Evolutionary conservation across 2,797 vertebrate species (phyloP).

Genomic region (Microctenopoma lineatum): DNA sequence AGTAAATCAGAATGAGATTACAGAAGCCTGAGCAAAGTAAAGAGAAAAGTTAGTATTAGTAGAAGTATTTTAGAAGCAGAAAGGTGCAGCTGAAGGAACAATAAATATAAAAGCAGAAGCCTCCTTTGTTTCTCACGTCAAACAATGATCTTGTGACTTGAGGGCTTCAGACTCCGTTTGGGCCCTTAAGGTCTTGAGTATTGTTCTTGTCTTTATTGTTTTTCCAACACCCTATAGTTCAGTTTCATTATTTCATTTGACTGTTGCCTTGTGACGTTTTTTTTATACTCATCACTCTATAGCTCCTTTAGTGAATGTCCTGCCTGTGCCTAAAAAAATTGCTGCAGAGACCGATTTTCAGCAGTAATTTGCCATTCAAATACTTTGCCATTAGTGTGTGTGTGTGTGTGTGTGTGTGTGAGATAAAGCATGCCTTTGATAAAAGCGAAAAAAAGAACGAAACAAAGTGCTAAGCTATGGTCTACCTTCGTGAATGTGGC

Average conservation of each 20-base stretch:
- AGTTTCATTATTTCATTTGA: slow-evolving; percentile 1
- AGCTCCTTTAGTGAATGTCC: slow-evolving; percentile 38
- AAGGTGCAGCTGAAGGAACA: no score
- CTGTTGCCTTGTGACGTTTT: slow-evolving; percentile 10
- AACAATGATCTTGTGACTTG: slow-evolving; percentile 1
- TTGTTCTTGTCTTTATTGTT: slow-evolving; percentile 9
- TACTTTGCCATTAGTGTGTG: slow-evolving; percentile 63
- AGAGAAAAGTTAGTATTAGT: background rate
- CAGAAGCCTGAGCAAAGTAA: background rate
- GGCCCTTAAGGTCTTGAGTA: background rate
- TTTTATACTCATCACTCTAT: slow-evolving; percentile 42
- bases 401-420: slow-evolving; percentile 30
- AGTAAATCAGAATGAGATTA: background rate
- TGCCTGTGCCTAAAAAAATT: slow-evolving; percentile 45
- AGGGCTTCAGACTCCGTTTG: background rate
- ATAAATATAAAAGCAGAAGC: background rate
- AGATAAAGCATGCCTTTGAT: slow-evolving; percentile 80
- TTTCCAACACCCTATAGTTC: background rate
- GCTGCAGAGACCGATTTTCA: slow-evolving; percentile 66
- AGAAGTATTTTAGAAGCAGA: background rate
- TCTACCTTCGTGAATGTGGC: slow-evolving; percentile 77
- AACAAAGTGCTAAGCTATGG: slow-evolving; percentile 77
- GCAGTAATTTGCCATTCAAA: slow-evolving; percentile 87
- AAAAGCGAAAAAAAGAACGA: slow-evolving; percentile 76
- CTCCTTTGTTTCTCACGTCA: no score